Percentiles rank a stretch among this genome's conserved stretches.
Evolutionary conservation across 2,888 invertebrate genomes (phyloP).

Genomic region (Laothoe populi): DNA sequence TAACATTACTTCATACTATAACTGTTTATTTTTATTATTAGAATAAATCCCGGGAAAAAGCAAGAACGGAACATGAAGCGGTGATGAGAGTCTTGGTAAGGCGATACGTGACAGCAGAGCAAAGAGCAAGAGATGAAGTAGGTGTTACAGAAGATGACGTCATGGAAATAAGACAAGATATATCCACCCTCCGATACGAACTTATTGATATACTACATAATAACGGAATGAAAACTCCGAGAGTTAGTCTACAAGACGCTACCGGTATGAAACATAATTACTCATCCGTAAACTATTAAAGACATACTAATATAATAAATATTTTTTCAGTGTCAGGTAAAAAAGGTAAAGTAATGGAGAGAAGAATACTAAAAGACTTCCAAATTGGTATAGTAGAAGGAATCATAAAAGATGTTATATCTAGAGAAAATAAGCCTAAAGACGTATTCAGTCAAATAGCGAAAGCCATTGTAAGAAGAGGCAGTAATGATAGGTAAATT

Average conservation of each 20-base stretch:
- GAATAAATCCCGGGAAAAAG: slow-evolving; percentile 90
- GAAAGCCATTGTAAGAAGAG: slow-evolving; percentile 89
- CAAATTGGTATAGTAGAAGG: slow-evolving; percentile 95
- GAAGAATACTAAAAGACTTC: slow-evolving; percentile 94
- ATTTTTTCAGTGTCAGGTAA: slow-evolving; percentile 89
- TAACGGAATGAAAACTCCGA: slow-evolving; percentile 94
- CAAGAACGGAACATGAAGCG: slow-evolving; percentile 89
- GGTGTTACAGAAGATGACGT: slow-evolving; percentile 98
- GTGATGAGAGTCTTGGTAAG: slow-evolving; percentile 95
- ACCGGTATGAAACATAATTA: slow-evolving; percentile 70
- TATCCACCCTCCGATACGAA: slow-evolving; percentile 96
- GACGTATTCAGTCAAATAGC: slow-evolving; percentile 94
- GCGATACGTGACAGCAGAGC: slow-evolving; percentile 95
- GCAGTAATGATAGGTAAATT: slow-evolving; percentile 65
- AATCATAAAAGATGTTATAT: slow-evolving; percentile 89
- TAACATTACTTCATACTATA: not conserved
- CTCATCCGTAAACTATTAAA: no score
- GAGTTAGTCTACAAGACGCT: slow-evolving; percentile 87
- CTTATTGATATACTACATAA: slow-evolving; percentile 95
- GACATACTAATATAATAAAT: not conserved
- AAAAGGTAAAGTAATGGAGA: slow-evolving; percentile 94
- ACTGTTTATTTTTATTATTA: slow-evolving; percentile 48
- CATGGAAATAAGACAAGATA: slow-evolving; percentile 98
- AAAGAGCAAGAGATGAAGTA: slow-evolving; percentile 94
- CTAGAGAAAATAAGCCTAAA: slow-evolving; percentile 87